Percentiles rank a stretch among this genome's conserved stretches.
phyloP scores from a whole-genome alignment of 1,140 invertebrate species.

The Holotrichia oblita region DNA sequence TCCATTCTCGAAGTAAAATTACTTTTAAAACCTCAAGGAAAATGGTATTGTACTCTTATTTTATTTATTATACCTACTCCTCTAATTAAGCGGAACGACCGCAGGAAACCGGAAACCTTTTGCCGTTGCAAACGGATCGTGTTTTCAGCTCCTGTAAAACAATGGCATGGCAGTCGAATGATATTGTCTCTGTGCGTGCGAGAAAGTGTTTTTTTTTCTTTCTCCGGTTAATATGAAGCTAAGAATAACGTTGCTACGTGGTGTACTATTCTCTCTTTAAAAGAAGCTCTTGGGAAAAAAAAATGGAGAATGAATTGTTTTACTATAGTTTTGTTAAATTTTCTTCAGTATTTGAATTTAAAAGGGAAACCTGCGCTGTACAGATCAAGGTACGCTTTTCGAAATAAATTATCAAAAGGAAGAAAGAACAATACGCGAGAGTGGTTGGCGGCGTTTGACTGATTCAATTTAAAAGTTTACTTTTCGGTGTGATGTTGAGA shows the following conservation, averaged over 20 bases:
- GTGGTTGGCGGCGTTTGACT: not conserved
- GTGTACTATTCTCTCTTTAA: not conserved
- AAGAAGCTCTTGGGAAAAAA: not conserved
- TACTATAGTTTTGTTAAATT: not conserved
- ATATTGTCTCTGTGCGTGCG: not conserved
- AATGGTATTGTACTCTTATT: not conserved
- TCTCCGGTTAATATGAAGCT: too few species aligned
- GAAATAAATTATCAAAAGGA: not conserved
- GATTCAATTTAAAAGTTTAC: not conserved
- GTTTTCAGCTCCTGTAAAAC: not conserved
- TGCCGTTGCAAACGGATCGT: not conserved
- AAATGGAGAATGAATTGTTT: not conserved
- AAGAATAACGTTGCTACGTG: not conserved
- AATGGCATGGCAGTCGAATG: not conserved
- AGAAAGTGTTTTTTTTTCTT: not conserved
- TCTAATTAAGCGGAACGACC: not conserved
- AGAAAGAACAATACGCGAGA: not conserved
- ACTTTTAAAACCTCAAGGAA: not conserved
- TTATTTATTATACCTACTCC: conserved; percentile 6
- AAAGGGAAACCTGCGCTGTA: not conserved
- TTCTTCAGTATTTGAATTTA: not conserved
- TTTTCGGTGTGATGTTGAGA: not conserved
- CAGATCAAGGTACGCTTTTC: too few species aligned
- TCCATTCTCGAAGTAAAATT: not conserved
- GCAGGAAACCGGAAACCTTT: not conserved